Evolutionary conservation across 2,888 invertebrate species (phyloP), one percentile per base, ranked within the genome.

Genomic region (Bellardia bayeri): DNA sequence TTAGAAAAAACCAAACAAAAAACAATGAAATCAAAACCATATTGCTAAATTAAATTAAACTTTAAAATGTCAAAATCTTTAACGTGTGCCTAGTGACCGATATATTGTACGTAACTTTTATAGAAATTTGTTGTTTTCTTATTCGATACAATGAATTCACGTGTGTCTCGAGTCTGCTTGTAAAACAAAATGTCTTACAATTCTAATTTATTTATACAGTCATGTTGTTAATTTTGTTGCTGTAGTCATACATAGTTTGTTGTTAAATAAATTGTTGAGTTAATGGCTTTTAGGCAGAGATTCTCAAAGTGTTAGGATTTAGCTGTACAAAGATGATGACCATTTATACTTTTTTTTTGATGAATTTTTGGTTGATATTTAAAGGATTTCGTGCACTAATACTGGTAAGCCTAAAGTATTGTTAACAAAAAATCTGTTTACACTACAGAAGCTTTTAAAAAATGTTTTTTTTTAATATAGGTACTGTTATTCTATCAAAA

Each of bases 41-140:
- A 68, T 40, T 40, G 30, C 42, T 14, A 61, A 76, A 54, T n/a
- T 64, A 49, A 63, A 58, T n/a, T 64, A 23, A 79, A 76, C 45
- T 45, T 66, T 66, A 40, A 75, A 78, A 78, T 71, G 69, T 49
- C 76, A 33, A 37, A 63, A 42, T 64, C 40, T 64, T 69, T 45
- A 78, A 83, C 87, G 84, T 87, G 87, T 84, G 87, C 87, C 85
- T 85, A 87, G 14, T 85, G 87, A 85, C 85, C 87, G 68, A 85
- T 75, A 45, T 86, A n/a, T 40, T n/a, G 13, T 33, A 23, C 23
- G 23, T 61, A 76, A 40, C 80, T 72, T 74, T 66, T 30, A 68
- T 68, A 61, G 74, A 14, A 74, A 51, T 61, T 74, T 13, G 51
- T 54, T 11, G 30, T 45, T 8, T 23, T 14, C 2, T 14, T 8